Evolutionary conservation across 2,797 vertebrate species (phyloP).

Genomic region (Tinamus major): DNA sequence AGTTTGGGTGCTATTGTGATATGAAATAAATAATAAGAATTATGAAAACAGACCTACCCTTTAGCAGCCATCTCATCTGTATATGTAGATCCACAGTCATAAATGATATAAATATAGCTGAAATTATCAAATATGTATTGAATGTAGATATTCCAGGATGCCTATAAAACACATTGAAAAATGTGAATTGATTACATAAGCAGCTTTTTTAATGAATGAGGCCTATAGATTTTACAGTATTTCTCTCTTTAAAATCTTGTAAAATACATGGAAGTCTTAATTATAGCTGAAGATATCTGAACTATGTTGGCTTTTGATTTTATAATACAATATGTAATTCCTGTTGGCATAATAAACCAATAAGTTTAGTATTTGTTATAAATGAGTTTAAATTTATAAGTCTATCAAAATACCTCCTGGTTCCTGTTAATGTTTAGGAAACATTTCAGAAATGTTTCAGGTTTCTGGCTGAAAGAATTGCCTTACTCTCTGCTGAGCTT

Average conservation of each 20-base stretch:
- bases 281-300: constrained; percentile 81
- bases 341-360: constrained; percentile 81
- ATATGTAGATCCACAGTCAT: constrained; percentile 7
- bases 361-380: constrained; percentile 82
- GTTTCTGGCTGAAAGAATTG: constrained; percentile 33
- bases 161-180: constrained; percentile 65
- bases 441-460: constrained; percentile 81
- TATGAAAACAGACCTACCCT: constrained; percentile 18
- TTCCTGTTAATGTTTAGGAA: constrained; percentile 82
- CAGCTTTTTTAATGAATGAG: constrained; percentile 68
- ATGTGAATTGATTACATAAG: constrained; percentile 66
- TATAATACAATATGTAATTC: constrained; percentile 82
- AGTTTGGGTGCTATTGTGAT: constrained; percentile 7
- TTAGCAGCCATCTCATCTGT: constrained; percentile 7
- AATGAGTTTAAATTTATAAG: constrained; percentile 82
- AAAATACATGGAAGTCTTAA: constrained; percentile 78
- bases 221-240: constrained; percentile 25
- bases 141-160: constrained; percentile 51
- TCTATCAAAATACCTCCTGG: constrained; percentile 83
- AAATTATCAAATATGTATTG: constrained; percentile 20
- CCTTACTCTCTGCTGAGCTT: constrained; percentile 18
- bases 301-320: constrained; percentile 84
- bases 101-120: constrained; percentile 26
- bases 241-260: constrained; percentile 68
- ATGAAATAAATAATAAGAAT: constrained; percentile 9